Evolutionary conservation across 2,888 invertebrate species (phyloP), one percentile per base, ranked within the genome.

Genomic region (Apoda limacodes): DNA sequence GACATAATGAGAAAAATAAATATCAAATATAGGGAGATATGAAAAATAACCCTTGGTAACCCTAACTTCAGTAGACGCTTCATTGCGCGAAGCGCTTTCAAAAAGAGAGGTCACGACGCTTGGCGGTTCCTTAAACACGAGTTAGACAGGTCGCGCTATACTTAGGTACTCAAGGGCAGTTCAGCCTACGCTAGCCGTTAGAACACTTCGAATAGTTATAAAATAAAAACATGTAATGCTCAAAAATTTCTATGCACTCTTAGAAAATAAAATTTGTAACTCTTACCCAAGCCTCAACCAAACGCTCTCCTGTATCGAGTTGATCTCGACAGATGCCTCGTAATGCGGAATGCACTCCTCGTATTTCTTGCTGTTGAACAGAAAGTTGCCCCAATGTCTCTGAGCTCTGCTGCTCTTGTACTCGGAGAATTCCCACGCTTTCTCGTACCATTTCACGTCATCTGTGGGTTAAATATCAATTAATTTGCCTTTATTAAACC

Each of bases 371-470:
- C 85, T 87, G 2, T 83, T 71, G 52, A 89, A 93, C 45, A 89
- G 84, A 60, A 85, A 88, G 53, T 88, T 85, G 6, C 93, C 98
- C 88, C 98, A 92, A 52, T 95, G 92, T 13, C 93, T 82, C 60
- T 95, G 93, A 0, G 94, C 95, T 30, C 92, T 81, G 28, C 93
- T 90, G 65, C 93, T 95, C 30, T 84, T 87, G 33, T 87, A 80
- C 5, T 86, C 85, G 0, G 96, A 96, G 40, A 97, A 81, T 49
- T 91, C 86, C 95, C 98, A 98, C 0, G 98, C 98, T 50, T 88
- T 90, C 50, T 92, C 87, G 58, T 95, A 99, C 54, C 88, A 89
- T 9, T 82, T 78, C 0, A 87, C 74, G 49, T 96, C 88, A 50
- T 93, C 90, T 45, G 86, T 84, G 4, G 7, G 17, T 17, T 17